Conservation (phyloP, 2,113 vertebrate species). For the Hystrix cristata region DNA sequence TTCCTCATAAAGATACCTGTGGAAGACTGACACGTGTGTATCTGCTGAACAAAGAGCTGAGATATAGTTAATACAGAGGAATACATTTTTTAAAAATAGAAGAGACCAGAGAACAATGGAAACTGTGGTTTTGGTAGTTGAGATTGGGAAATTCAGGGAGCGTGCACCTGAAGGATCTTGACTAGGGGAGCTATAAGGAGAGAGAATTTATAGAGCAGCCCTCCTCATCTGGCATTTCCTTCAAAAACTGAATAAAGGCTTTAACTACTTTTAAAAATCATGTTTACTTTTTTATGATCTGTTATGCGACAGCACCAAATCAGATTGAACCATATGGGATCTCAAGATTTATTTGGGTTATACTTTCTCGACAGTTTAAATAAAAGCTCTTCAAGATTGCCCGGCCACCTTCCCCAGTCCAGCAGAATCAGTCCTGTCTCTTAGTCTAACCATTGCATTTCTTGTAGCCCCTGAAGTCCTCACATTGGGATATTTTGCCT, state of each 20-base stretch:
- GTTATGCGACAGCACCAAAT: not conserved
- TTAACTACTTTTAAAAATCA: not conserved
- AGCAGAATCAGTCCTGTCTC: not conserved
- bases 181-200: not conserved
- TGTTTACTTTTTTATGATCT: not conserved
- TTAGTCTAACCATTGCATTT: not conserved
- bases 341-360: not conserved
- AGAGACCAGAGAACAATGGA: not conserved
- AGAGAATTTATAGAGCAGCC: not conserved
- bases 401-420: not conserved
- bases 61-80: too few relatives aligned
- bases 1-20: not conserved
- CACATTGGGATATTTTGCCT: not conserved
- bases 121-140: not conserved
- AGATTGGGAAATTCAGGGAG: not conserved
- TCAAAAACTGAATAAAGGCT: not conserved
- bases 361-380: not conserved
- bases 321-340: not conserved
- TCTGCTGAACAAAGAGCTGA: not conserved
- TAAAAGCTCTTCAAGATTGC: conserved; percentile 28
- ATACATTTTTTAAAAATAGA: not conserved
- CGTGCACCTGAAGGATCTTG: not conserved
- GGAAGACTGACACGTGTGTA: too few relatives aligned
- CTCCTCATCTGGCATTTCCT: not conserved
- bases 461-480: not conserved